phyloP scores from a whole-genome alignment of 2,113 vertebrate species.

The Actinemys pallida region DNA sequence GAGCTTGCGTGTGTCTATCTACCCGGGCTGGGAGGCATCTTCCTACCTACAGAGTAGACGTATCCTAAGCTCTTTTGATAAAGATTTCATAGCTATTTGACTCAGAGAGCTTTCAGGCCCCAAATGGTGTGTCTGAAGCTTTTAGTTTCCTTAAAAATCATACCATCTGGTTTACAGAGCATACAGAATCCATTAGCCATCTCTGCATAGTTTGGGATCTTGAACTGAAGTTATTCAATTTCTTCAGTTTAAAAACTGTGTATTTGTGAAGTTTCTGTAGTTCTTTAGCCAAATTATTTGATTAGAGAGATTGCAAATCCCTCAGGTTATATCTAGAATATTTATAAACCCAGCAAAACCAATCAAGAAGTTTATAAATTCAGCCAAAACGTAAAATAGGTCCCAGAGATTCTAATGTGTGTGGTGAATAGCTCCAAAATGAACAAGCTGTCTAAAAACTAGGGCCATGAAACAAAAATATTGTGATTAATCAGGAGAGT shows the following conservation, averaged over 20 bases:
- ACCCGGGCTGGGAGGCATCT: background rate
- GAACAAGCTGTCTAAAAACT: background rate
- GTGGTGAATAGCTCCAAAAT: background rate
- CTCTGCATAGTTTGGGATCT: background rate
- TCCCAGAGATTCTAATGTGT: background rate
- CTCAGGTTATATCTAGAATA: background rate
- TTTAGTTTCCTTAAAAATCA: accelerated
- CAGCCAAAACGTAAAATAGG: background rate
- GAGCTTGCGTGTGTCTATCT: background rate
- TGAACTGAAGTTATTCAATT: background rate
- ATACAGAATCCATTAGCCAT: background rate
- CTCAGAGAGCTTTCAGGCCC: background rate
- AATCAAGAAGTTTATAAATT: background rate
- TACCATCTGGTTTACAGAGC: background rate
- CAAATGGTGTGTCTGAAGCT: background rate
- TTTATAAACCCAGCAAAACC: background rate
- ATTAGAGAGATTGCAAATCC: background rate
- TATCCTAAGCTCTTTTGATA: background rate
- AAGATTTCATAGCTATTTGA: background rate
- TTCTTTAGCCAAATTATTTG: background rate
- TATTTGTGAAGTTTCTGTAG: background rate
- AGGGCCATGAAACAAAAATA: background rate
- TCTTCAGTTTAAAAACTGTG: background rate
- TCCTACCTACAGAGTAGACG: background rate
- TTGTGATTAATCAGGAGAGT: background rate